These are phyloP conservation scores for Saccostrea echinata DNA, from an alignment of 1,140 invertebrate species.

Conservation along the genomic window DNA sequence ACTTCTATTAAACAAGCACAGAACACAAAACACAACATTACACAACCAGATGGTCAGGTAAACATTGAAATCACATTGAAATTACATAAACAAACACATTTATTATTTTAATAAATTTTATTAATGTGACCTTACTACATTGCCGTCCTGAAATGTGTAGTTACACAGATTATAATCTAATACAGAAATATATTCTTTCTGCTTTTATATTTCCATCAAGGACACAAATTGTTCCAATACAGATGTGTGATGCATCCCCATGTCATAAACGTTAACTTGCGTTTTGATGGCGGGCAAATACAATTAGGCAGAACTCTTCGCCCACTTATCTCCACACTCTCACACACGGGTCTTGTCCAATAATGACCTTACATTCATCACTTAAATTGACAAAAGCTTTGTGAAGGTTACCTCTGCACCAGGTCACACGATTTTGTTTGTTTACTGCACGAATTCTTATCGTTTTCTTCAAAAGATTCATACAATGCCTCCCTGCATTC, in stretches of 20 bases:
- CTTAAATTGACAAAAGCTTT: background rate
- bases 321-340: background rate
- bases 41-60: no score
- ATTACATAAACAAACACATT: no score
- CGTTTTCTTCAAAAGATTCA: background rate
- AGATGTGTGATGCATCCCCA: background rate
- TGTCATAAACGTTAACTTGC: background rate
- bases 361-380: background rate
- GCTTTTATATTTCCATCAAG: constrained; percentile 8
- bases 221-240: background rate
- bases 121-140: no score
- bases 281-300: background rate
- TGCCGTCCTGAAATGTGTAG: constrained; percentile 18
- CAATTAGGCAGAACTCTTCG: background rate
- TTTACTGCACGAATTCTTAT: no score
- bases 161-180: background rate
- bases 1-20: no score
- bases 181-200: background rate
- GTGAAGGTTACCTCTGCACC: background rate
- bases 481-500: background rate
- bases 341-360: background rate
- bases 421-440: no score
- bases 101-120: no score
- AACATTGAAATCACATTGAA: no score
- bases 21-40: no score